Evolutionary conservation across 35 echinoderm and acorn worm species (phyloP).

Genomic region (Lytechinus pictus): DNA sequence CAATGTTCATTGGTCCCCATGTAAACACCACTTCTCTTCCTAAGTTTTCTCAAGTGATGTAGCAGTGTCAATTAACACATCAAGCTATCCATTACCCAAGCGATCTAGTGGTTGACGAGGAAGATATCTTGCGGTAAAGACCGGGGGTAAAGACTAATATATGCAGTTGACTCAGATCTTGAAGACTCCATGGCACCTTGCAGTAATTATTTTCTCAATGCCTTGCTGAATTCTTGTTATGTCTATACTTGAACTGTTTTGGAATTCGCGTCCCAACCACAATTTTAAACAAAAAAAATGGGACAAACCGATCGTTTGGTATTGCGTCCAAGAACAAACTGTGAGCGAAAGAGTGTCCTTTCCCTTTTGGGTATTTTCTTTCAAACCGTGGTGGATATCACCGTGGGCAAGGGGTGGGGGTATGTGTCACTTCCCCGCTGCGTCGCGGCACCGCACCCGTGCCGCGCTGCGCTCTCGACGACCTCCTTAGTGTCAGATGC

Average conservation of each 20-base stretch:
- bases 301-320: slow-evolving; percentile 1
- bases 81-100: neutral
- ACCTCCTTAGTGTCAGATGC: slow-evolving; percentile 52
- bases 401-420: slow-evolving; percentile 41
- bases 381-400: slow-evolving; percentile 47
- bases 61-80: slow-evolving; percentile 43
- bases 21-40: neutral
- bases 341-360: slow-evolving; percentile 15
- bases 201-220: slow-evolving; percentile 23
- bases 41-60: slow-evolving; percentile 1
- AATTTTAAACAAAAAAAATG: neutral
- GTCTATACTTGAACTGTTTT: slow-evolving; percentile 24
- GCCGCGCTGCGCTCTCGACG: slow-evolving; percentile 24
- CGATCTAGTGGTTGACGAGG: neutral
- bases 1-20: neutral
- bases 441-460: slow-evolving; percentile 50
- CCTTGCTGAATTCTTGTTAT: neutral
- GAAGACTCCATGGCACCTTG: slow-evolving; percentile 26
- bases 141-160: neutral
- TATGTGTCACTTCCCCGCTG: slow-evolving; percentile 43
- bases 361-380: slow-evolving; percentile 45
- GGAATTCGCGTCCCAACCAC: slow-evolving; percentile 22
- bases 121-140: slow-evolving; percentile 16
- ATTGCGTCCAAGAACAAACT: slow-evolving; percentile 31
- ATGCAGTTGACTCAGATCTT: neutral